These are phyloP conservation scores for Oeneis ivallda DNA, from an alignment of 2,888 invertebrate species.

Conservation along the genomic window DNA sequence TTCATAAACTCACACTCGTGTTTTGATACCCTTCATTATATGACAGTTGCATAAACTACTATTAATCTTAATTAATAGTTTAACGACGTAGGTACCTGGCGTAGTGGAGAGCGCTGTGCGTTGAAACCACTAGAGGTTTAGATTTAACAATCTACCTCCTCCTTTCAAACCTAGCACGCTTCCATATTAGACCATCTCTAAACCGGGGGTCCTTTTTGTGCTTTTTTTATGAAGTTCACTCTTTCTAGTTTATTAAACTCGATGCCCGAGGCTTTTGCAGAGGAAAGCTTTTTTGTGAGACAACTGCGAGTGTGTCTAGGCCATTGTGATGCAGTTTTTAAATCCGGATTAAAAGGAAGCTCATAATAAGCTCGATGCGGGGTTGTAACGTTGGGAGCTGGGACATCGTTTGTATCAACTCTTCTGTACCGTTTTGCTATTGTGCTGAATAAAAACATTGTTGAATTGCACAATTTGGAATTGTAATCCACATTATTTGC, in stretches of 20 bases:
- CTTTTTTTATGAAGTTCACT: background rate
- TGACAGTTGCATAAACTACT: too few relatives aligned
- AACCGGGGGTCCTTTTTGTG: background rate
- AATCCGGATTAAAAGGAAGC: slow-evolving; percentile 72
- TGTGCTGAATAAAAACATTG: slow-evolving; percentile 36
- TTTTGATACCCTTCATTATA: too few relatives aligned
- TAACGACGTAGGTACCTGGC: too few relatives aligned
- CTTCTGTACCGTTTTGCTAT: slow-evolving; percentile 38
- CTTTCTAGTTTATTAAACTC: background rate
- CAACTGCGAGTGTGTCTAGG: slow-evolving; percentile 57
- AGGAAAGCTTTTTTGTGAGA: slow-evolving; percentile 58
- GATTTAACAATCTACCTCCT: too few relatives aligned
- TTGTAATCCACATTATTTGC: slow-evolving; percentile 27
- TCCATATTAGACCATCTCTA: too few relatives aligned
- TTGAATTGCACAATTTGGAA: slow-evolving; percentile 34
- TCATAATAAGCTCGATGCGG: slow-evolving; percentile 61
- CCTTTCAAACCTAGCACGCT: too few relatives aligned
- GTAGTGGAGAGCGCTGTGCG: too few relatives aligned
- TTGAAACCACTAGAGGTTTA: too few relatives aligned
- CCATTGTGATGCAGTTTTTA: slow-evolving; percentile 74
- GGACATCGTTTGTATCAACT: slow-evolving; percentile 44
- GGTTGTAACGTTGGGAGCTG: slow-evolving; percentile 48
- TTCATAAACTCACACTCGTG: too few relatives aligned
- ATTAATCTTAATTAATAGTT: too few relatives aligned
- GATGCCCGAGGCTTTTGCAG: slow-evolving; percentile 65